Base-by-base conservation (phyloP, 1,140 invertebrate species). In the Nymphalis io region DNA sequence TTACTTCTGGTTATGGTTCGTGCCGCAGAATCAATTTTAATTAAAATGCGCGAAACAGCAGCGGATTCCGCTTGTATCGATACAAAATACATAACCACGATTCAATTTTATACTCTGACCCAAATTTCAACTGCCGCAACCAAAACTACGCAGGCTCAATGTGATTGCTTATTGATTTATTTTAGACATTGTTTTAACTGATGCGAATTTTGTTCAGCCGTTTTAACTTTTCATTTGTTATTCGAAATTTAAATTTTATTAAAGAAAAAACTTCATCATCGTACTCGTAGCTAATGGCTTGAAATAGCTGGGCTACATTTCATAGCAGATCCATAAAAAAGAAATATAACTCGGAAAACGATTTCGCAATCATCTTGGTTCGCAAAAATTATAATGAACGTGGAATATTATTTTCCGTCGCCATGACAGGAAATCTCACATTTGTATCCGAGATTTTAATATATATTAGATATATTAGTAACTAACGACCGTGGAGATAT, bases 91-190 rank as follows among this genome's bases (percentile, higher is more conserved):
- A 73, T 70, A 67, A 72, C 60, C 67, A 63, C 72, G 73, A 78
- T 80, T 73, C 76, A 79, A 81, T 81, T 80, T 78, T 78, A 84
- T 80, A 73, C 78, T 72, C 68, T 83, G 83, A 85, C 81, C 83
- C 79, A 79, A 78, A 81, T 85, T 73, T 81, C 70, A 69, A 65
- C 39, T 39, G 69, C 70, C 69, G 72, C 78, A 72, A 69, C 72
- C 78, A 82, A 82, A 84, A 85, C 82, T 82, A 85, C 82, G 80
- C 83, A 84, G 75, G 79, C 73, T 77, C 79, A 75, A 44, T 79
- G 64, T 83, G 80, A 87, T 87, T 83, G 80, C 74, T 79, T 87
- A 87, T 87, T 83, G 83, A 87, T 87, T 83, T 81, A 87, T 85
- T 84, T 84, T 79, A 72, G 78, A 83, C 72, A 82, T 84, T 81